phyloP scores from a whole-genome alignment of 2,888 invertebrate species.

The Dryococelus australis region DNA sequence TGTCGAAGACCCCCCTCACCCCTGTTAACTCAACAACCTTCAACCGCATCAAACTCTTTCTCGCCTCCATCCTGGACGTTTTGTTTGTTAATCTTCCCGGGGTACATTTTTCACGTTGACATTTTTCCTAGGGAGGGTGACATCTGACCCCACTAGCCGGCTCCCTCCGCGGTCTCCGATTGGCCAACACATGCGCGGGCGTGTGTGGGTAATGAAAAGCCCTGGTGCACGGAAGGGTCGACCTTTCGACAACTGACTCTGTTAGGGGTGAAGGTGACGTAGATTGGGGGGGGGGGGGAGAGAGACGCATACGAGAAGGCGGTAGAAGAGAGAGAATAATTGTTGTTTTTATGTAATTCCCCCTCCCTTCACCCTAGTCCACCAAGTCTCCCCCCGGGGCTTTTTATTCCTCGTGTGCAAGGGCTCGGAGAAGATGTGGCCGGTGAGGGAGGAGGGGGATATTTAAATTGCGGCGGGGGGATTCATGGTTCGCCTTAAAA shows the following conservation, averaged over 20 bases:
- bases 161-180: not conserved
- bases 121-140: not conserved
- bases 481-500: not conserved
- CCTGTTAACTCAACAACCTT: not conserved
- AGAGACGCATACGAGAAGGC: not conserved
- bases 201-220: not conserved
- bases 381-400: too few relatives aligned
- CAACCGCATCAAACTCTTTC: not conserved
- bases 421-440: not conserved
- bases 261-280: too few relatives aligned
- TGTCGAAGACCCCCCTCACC: not conserved
- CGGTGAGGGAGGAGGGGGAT: not conserved
- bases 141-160: not conserved
- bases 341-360: not conserved
- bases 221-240: too few relatives aligned
- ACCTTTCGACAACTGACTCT: too few relatives aligned
- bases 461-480: not conserved
- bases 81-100: slow-evolving; percentile 1
- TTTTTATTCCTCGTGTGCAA: not conserved
- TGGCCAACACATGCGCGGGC: not conserved
- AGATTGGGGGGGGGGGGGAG: too few relatives aligned
- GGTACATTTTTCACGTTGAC: not conserved
- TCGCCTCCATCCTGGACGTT: not conserved
- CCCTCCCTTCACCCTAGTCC: too few relatives aligned
- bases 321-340: not conserved